phyloP scores from a whole-genome alignment of 2,113 vertebrate genomes.

The Oxyura jamaicensis region DNA sequence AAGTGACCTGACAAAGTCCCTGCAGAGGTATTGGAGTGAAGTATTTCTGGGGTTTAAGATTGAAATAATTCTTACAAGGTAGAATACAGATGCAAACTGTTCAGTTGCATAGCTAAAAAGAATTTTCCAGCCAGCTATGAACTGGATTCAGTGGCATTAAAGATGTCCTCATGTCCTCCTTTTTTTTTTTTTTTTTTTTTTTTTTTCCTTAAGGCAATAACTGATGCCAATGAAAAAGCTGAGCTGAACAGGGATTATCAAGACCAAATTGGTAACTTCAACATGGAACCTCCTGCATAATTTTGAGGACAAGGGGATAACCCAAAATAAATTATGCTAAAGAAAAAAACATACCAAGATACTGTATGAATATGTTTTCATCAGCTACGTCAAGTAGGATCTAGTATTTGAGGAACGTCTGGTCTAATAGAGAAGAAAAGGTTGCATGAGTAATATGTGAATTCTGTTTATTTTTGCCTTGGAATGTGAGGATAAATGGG shows the following conservation, averaged over 20 bases:
- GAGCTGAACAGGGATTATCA: conserved; percentile 73
- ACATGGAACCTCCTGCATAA: conserved; percentile 71
- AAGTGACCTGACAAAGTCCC: neutral
- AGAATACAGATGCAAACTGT: neutral
- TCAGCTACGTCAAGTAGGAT: conserved; percentile 71
- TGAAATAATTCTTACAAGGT: neutral
- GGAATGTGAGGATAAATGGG: neutral
- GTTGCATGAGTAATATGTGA: neutral
- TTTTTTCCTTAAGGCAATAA: conserved; percentile 41
- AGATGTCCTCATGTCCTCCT: neutral
- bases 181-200: neutral
- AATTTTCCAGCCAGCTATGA: neutral
- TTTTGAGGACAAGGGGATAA: conserved; percentile 76
- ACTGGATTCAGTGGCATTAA: neutral
- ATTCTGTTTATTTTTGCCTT: neutral
- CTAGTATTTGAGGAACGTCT: neutral
- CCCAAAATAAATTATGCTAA: conserved; percentile 78
- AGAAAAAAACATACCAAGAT: conserved; percentile 69
- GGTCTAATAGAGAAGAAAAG: neutral
- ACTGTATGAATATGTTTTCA: conserved; percentile 77
- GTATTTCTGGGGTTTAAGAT: neutral
- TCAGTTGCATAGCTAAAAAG: neutral
- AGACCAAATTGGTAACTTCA: conserved; percentile 78
- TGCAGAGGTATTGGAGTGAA: neutral
- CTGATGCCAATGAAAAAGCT: conserved; percentile 76